Base-by-base conservation (phyloP, 2,888 invertebrate genomes). In the Drosophila paramelanica region DNA sequence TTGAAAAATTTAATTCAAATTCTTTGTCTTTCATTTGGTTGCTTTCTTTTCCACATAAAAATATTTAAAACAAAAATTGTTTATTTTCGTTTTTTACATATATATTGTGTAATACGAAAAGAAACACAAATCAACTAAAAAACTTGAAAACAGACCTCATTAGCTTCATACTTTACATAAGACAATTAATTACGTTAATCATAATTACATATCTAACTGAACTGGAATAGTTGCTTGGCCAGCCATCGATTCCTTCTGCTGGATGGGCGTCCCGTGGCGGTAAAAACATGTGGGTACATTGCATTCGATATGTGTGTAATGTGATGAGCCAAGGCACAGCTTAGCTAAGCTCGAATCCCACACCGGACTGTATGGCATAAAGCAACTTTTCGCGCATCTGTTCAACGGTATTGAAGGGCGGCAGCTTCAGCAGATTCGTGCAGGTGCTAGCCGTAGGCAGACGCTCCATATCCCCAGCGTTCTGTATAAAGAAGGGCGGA, bases 381-480 rank as follows among this genome's bases (percentile, higher is more conserved):
- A 98, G 92, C 61, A 99, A 93, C 92, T 98, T 98, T 82, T 96
- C 95, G 41, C 95, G 94, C 88, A 99, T 93, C 59, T 95, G 93
- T 60, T 95, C 94, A 82, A 96, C 96, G 51, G 96, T 96, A 72
- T 94, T 94, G 91, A 98, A 98, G 89, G 98, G 96, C 0, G 99
- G 99, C 81, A 99, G 94, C 93, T 99, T 99, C 69, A 99, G 94
- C 72, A 99, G 94, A 94, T 99, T 99, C 96, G 99, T 97, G 91
- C 99, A 99, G 5, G 99, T 99, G 92, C 98, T 98, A 8, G 99
- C 97, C 11, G 99, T 98, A 0, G 99, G 99, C 89, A 99, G 94
- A 13, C 98, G 95, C 91, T 98, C 97, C 79, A 97, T 96, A 50
- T 95, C 95, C 11, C 98, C 98, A 60, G 97, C 97, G 68, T 97